Evolutionary conservation across 2,797 vertebrate species (phyloP).

Genomic region (Tenualosa thibaudeaui): DNA sequence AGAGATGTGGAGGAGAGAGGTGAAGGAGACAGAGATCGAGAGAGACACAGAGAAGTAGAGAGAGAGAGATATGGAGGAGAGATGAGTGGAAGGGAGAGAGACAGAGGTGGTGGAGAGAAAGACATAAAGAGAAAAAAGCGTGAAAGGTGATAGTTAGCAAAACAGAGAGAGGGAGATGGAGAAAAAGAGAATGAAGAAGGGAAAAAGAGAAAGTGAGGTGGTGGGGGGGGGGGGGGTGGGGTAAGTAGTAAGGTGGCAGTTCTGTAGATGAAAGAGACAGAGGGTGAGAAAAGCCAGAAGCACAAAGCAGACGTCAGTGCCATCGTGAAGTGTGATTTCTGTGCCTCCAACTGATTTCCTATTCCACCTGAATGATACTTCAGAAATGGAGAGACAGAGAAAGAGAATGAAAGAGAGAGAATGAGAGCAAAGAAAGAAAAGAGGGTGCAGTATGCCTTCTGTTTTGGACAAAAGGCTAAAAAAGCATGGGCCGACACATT

Average conservation of each 20-base stretch:
- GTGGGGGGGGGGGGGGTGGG: neutral
- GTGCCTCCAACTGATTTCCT: constrained; percentile 49
- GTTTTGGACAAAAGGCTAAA: neutral
- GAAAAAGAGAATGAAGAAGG: neutral
- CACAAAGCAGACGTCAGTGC: constrained; percentile 10
- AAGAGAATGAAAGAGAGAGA: neutral
- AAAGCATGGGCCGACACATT: neutral
- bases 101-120: neutral
- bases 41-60: neutral
- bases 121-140: neutral
- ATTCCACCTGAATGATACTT: constrained; percentile 43
- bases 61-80: neutral
- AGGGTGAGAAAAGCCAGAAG: constrained; percentile 11
- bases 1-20: neutral
- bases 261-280: neutral
- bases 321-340: constrained; percentile 43
- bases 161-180: neutral
- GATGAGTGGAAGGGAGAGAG: neutral
- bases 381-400: constrained; percentile 32
- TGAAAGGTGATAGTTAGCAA: neutral
- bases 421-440: neutral
- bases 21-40: neutral
- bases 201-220: constrained; percentile 6
- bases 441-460: neutral
- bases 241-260: constrained; percentile 30